These are phyloP conservation scores for Eptatretus burgeri DNA, from an alignment of 2,113 vertebrate species.

Conservation along the genomic window DNA sequence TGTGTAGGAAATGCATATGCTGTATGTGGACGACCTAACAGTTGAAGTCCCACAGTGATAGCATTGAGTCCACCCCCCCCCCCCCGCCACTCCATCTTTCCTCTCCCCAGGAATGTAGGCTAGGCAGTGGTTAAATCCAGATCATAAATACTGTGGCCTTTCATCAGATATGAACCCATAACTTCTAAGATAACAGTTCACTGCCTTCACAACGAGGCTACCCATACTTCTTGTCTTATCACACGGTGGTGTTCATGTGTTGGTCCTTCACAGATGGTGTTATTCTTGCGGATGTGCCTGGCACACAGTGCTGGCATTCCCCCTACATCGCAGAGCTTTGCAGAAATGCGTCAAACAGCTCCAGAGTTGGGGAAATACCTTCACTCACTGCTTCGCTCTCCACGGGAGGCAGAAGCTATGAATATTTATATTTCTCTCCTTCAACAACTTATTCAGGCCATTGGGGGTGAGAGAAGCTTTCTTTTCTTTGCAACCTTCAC, in stretches of 20 bases:
- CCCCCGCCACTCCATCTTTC: too few species aligned
- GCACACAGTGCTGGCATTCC: conserved; percentile 55
- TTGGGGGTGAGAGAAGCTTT: conserved; percentile 32
- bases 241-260: too few species aligned
- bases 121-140: too few species aligned
- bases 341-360: conserved; percentile 80
- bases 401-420: conserved; percentile 47
- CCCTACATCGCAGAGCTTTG: conserved; percentile 39
- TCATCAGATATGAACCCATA: neutral
- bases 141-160: neutral
- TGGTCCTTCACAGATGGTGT: conserved; percentile 29
- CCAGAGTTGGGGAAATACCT: conserved; percentile 52
- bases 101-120: too few species aligned
- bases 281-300: conserved; percentile 82
- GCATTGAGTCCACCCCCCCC: too few species aligned
- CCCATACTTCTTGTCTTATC: too few species aligned
- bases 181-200: neutral
- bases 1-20: too few species aligned
- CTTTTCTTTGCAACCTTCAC: conserved; percentile 7
- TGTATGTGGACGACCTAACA: too few species aligned
- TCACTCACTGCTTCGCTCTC: conserved; percentile 19
- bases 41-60: too few species aligned
- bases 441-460: conserved; percentile 53
- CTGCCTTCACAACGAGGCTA: too few species aligned
- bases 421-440: conserved; percentile 61